A percentile compares a stretch with the other conserved stretches of the same genome.
These are phyloP conservation scores for Ceriagrion tenellum DNA, from an alignment of 2,888 invertebrate genomes.

Conservation along the genomic window DNA sequence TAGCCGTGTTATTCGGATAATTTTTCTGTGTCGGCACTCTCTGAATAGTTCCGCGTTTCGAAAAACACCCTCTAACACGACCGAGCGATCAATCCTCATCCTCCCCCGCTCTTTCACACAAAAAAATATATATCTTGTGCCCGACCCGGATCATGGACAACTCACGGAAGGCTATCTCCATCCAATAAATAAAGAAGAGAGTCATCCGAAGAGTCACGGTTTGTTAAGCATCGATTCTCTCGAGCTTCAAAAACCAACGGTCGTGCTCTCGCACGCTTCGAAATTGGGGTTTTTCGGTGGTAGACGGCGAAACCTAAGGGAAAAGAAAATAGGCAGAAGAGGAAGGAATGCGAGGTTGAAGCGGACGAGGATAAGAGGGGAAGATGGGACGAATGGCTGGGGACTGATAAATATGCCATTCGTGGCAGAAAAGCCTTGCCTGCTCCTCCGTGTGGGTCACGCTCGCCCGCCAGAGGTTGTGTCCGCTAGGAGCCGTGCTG, in stretches of 20 bases:
- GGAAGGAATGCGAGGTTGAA: neutral
- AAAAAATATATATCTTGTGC: neutral
- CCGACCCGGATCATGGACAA: constrained; percentile 35
- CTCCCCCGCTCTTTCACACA: neutral
- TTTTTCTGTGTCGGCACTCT: constrained; percentile 3
- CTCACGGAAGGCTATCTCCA: constrained; percentile 43
- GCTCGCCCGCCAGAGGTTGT: constrained; percentile 45
- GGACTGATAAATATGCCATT: constrained; percentile 37
- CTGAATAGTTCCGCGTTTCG: neutral
- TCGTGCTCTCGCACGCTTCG: constrained; percentile 39
- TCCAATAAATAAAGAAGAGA: constrained; percentile 50
- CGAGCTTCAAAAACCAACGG: neutral
- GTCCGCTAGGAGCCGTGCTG: constrained; percentile 12
- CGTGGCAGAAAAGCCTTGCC: neutral
- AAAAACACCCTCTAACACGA: constrained; percentile 15
- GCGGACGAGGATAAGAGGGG: too few species aligned
- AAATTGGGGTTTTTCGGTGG: constrained; percentile 45
- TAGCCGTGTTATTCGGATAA: neutral
- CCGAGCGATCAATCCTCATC: constrained; percentile 4
- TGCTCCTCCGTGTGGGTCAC: neutral
- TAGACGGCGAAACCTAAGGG: neutral
- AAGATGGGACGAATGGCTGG: neutral
- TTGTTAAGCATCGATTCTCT: constrained; percentile 57
- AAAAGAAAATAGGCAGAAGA: neutral
- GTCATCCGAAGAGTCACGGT: constrained; percentile 50